Evolutionary conservation across 2,888 invertebrate species (phyloP), one percentile per base, ranked within the genome.

Genomic region (Lymantria dispar): DNA sequence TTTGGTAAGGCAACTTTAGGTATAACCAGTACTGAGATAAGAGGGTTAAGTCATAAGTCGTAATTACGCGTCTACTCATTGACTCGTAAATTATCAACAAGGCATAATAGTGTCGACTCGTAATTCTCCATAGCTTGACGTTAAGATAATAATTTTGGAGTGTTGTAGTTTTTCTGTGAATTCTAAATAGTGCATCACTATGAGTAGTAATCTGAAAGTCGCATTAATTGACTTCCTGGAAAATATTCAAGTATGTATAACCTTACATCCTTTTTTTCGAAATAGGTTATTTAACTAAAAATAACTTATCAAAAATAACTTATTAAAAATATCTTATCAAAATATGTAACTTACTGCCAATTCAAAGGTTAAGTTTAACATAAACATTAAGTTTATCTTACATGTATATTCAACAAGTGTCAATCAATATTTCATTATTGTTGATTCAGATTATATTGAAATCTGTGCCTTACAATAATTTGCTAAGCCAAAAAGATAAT

Each of bases 131-230:
- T 22, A 22, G 22, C 37, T 38, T 45, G 47, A 36, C 31, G 40
- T 47, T 8, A 33, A 47, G 13, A 9, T 14, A 33, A 40, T 14
- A 14, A 43, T 43, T 31, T 8, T 10, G 8, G 33, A 12, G 38
- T n/a, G 1, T 31, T 33, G 8, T 43, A 30, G 1, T 7, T 31
- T 40, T 9, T 22, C 15, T 40, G 38, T 40, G 40, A 22, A 22
- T 22, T 22, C 9, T 30, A 15, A 46, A 30, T 14, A 36, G 37
- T 58, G 30, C 8, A 42, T 15, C 46, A 70, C 56, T 49, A 85
- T 85, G 85, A 78, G 70, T 73, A 76, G 65, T 70, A 76, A 78
- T 53, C 69, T 83, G 60, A 56, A 78, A 71, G 77, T 73, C 52
- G 80, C 75, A 41, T 43, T 78, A 30, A 68, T 64, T 40, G 80